These are phyloP conservation scores for Melanostoma mellinum DNA, from an alignment of 2,888 invertebrate species.

Conservation along the genomic window DNA sequence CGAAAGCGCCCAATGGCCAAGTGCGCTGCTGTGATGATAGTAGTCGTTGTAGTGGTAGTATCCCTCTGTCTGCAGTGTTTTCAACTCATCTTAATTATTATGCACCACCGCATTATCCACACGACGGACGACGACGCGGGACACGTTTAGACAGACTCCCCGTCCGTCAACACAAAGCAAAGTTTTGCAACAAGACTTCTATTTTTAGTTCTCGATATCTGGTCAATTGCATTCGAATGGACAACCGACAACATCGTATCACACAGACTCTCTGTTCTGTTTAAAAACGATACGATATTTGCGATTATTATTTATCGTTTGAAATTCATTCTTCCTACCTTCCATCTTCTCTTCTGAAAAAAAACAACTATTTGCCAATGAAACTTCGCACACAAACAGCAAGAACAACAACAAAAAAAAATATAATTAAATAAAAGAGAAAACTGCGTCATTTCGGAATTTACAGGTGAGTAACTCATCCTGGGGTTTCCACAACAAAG, in stretches of 20 bases:
- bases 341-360: not conserved
- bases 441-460: constrained; percentile 59
- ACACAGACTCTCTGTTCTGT: not conserved
- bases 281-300: constrained; percentile 14
- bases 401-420: not conserved
- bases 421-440: not conserved
- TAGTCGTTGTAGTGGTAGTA: no score
- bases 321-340: not conserved
- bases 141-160: constrained; percentile 23
- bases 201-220: constrained; percentile 46
- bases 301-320: constrained; percentile 35
- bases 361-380: no score
- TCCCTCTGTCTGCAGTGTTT: not conserved
- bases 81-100: constrained; percentile 58
- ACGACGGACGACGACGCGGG: not conserved
- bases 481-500: constrained; percentile 53
- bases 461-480: constrained; percentile 55
- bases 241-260: not conserved
- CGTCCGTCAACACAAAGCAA: constrained; percentile 19
- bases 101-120: constrained; percentile 45
- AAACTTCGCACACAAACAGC: no score
- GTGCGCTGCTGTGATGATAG: not conserved
- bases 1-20: constrained; percentile 35
- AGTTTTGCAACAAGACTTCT: constrained; percentile 18
- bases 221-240: constrained; percentile 24